phyloP scores from a whole-genome alignment of 2,113 vertebrate genomes.

The Reinhardtius hippoglossoides region DNA sequence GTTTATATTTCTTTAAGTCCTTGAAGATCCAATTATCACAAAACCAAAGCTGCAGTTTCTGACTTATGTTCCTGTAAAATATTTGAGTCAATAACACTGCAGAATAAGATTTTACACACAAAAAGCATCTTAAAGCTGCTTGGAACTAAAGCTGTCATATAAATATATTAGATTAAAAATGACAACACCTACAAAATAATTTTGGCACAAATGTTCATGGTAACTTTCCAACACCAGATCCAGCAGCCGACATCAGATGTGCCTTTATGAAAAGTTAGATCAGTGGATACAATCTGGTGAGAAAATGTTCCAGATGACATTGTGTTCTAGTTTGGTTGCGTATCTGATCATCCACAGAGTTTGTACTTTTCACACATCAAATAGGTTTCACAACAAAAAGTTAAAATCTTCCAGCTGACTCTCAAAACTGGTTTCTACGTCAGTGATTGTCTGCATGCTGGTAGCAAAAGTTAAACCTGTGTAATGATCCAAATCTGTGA shows the following conservation, averaged over 20 bases:
- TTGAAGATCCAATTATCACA: too few relatives aligned
- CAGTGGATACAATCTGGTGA: not conserved
- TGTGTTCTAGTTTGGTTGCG: slow-evolving; percentile 16
- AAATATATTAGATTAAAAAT: too few relatives aligned
- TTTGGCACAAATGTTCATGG: not conserved
- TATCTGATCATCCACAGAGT: not conserved
- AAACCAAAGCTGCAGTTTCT: too few relatives aligned
- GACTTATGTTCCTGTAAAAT: too few relatives aligned
- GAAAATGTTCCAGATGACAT: slow-evolving; percentile 5
- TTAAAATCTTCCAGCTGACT: not conserved
- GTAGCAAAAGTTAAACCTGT: not conserved
- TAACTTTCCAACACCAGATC: slow-evolving; percentile 7
- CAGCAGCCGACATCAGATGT: not conserved
- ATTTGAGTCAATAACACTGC: too few relatives aligned
- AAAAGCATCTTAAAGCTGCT: too few relatives aligned
- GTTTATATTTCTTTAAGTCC: too few relatives aligned
- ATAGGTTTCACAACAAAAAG: not conserved
- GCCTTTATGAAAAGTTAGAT: not conserved
- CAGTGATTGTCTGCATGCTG: not conserved
- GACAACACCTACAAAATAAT: too few relatives aligned
- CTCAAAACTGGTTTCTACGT: slow-evolving; percentile 28
- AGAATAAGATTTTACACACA: too few relatives aligned
- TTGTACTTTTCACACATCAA: slow-evolving; percentile 4
- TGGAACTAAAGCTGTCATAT: too few relatives aligned
- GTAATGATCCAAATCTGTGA: slow-evolving; percentile 1